These are phyloP conservation scores for Drosophila kurseongensis DNA, from an alignment of 1,140 invertebrate genomes.

Conservation along the genomic window DNA sequence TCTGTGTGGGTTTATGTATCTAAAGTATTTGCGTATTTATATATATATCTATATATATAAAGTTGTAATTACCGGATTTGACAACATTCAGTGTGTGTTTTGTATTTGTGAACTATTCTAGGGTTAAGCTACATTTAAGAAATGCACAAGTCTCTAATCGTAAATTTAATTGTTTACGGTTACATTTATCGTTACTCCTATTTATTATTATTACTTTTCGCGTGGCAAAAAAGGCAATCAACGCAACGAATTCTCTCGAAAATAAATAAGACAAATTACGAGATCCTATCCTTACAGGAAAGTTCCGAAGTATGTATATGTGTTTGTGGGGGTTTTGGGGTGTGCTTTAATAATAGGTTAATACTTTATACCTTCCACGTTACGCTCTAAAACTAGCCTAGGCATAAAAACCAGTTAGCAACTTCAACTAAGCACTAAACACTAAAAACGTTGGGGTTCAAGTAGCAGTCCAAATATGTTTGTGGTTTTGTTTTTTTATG, in stretches of 20 bases:
- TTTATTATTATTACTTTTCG: slow-evolving; percentile 35
- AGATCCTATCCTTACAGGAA: slow-evolving; percentile 82
- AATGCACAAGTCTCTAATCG: slow-evolving; percentile 76
- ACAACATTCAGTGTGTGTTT: slow-evolving; percentile 45
- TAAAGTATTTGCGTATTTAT: slow-evolving; percentile 44
- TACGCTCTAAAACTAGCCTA: slow-evolving; percentile 56
- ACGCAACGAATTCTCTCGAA: slow-evolving; percentile 56
- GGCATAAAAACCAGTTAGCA: slow-evolving; percentile 74
- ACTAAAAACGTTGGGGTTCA: slow-evolving; percentile 80
- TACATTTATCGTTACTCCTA: slow-evolving; percentile 24
- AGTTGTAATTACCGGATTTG: slow-evolving; percentile 42
- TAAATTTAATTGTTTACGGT: slow-evolving; percentile 29
- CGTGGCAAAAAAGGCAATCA: slow-evolving; percentile 71
- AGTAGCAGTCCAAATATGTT: slow-evolving; percentile 82
- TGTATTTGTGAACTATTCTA: slow-evolving; percentile 43
- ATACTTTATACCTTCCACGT: slow-evolving; percentile 60
- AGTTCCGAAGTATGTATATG: slow-evolving; percentile 71
- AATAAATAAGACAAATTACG: slow-evolving; percentile 66
- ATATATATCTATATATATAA: slow-evolving; percentile 34
- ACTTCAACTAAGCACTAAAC: slow-evolving; percentile 71
- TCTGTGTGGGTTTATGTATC: slow-evolving; percentile 30
- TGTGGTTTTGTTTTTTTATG: slow-evolving; percentile 7
- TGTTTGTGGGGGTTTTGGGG: slow-evolving; percentile 22
- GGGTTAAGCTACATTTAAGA: slow-evolving; percentile 78
- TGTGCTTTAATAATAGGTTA: slow-evolving; percentile 64